A percentile compares a stretch with the other conserved stretches of the same genome.
These are phyloP conservation scores for Brevimyrus niger DNA, from an alignment of 2,113 vertebrate genomes.

Conservation along the genomic window DNA sequence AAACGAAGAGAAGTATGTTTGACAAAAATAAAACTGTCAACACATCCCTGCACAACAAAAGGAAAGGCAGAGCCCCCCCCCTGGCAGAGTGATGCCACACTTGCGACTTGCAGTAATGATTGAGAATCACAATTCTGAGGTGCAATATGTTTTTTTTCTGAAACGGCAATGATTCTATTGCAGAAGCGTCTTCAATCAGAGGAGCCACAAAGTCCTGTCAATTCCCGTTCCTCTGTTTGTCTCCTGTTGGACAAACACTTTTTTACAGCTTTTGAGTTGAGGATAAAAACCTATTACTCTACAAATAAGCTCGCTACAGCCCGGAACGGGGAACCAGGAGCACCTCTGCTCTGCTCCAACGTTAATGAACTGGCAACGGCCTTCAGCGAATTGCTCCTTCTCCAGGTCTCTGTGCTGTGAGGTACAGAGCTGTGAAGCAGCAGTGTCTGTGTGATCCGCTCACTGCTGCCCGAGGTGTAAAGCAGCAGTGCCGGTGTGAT, in stretches of 20 bases:
- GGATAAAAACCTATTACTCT: slow-evolving; percentile 12
- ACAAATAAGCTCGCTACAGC: neutral
- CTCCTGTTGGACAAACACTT: neutral
- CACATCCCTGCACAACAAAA: neutral
- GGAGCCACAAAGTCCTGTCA: neutral
- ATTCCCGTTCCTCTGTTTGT: neutral
- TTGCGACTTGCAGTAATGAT: neutral
- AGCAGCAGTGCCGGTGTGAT: too few relatives aligned
- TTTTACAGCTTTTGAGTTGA: neutral
- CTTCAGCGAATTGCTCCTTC: neutral
- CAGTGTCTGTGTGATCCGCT: too few relatives aligned
- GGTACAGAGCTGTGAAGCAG: neutral
- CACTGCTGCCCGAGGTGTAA: too few relatives aligned
- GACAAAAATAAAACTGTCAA: neutral
- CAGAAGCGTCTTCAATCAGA: neutral
- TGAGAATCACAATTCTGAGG: neutral
- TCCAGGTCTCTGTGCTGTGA: neutral
- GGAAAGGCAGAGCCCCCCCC: neutral
- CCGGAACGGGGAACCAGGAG: neutral
- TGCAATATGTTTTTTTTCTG: neutral
- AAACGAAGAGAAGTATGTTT: neutral
- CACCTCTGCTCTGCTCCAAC: neutral
- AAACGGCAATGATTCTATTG: neutral
- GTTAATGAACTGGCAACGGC: neutral
- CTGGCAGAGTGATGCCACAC: neutral